Evolutionary conservation across 2,888 invertebrate genomes (phyloP).

Genomic region (Erebia palarica): DNA sequence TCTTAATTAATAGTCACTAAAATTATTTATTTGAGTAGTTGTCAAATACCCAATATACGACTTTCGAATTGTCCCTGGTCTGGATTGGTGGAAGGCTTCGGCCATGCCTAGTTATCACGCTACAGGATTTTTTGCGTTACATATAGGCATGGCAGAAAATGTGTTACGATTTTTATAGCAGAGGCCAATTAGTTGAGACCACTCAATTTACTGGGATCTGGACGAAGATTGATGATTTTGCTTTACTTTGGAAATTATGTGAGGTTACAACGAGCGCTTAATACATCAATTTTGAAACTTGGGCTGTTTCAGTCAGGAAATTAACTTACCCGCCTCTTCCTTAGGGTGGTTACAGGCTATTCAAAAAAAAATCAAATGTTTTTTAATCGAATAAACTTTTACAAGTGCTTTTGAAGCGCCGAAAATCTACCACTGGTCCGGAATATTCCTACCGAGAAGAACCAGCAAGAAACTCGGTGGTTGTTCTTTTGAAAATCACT

Average conservation of each 20-base stretch:
- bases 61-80: neutral
- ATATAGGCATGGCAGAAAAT: too few relatives aligned
- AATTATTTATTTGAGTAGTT: too few relatives aligned
- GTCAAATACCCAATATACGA: too few relatives aligned
- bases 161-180: too few relatives aligned
- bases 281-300: conserved; percentile 3
- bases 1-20: too few relatives aligned
- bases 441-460: too few relatives aligned
- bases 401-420: too few relatives aligned
- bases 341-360: neutral
- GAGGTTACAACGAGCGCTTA: neutral
- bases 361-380: too few relatives aligned
- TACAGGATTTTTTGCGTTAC: neutral
- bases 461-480: too few relatives aligned
- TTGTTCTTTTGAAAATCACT: too few relatives aligned
- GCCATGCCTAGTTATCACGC: neutral
- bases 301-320: conserved; percentile 13
- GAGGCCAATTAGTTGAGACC: neutral
- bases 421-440: too few relatives aligned
- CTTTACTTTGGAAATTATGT: neutral
- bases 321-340: neutral
- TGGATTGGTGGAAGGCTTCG: neutral
- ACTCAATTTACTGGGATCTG: neutral
- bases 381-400: too few relatives aligned
- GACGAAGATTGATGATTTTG: neutral